Conservation (phyloP, 1,140 invertebrate genomes). For the Lethrus apterus region DNA sequence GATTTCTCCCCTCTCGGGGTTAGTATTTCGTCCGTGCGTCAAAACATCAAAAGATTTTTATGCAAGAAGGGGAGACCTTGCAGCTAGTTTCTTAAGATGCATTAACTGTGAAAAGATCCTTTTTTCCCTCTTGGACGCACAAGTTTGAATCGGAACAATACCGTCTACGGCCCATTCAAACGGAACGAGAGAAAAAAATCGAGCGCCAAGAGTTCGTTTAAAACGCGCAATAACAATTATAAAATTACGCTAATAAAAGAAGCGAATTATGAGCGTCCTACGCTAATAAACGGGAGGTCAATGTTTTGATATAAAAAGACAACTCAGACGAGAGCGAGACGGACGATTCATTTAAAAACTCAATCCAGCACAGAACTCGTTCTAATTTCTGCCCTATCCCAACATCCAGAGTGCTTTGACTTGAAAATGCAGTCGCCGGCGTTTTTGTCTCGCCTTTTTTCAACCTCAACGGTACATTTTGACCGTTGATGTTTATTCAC, state of each 20-base stretch:
- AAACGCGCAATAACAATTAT: background rate
- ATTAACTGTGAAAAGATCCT: slow-evolving; percentile 13
- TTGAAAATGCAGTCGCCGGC: slow-evolving; percentile 8
- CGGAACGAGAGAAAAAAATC: too few relatives aligned
- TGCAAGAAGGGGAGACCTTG: slow-evolving; percentile 20
- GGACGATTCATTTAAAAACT: slow-evolving; percentile 13
- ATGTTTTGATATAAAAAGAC: slow-evolving; percentile 14
- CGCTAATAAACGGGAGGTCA: slow-evolving; percentile 18
- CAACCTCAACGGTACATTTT: slow-evolving; percentile 15
- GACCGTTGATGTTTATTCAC: slow-evolving; percentile 11
- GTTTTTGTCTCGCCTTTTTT: slow-evolving; percentile 6
- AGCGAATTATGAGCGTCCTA: slow-evolving; percentile 6
- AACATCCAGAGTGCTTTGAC: slow-evolving; percentile 15
- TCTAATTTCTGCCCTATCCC: slow-evolving; percentile 27
- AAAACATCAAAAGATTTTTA: slow-evolving; percentile 17
- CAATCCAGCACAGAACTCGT: slow-evolving; percentile 18
- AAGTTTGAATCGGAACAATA: slow-evolving; percentile 18
- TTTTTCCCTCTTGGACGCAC: slow-evolving; percentile 4
- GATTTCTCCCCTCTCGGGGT: slow-evolving; percentile 1
- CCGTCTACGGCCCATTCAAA: slow-evolving; percentile 18
- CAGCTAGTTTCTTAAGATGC: slow-evolving; percentile 22
- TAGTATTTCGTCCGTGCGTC: slow-evolving; percentile 3
- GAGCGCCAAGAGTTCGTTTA: slow-evolving; percentile 4
- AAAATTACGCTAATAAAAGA: slow-evolving; percentile 11
- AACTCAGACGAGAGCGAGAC: slow-evolving; percentile 9